These are phyloP conservation scores for Telmatochromis sp. DNA, from an alignment of 2,113 vertebrate genomes.

Conservation along the genomic window DNA sequence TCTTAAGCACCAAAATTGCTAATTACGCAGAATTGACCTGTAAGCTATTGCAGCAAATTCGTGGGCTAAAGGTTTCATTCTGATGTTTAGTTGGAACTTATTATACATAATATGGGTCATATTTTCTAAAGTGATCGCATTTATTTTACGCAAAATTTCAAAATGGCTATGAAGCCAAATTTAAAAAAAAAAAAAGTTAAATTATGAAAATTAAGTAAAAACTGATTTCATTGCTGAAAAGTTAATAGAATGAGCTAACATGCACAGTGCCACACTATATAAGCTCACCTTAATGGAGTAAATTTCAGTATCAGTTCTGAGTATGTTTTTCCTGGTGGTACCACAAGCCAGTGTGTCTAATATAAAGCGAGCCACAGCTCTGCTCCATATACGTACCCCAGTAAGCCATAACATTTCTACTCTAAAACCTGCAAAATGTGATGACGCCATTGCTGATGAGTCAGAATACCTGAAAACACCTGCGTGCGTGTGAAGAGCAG, in stretches of 20 bases:
- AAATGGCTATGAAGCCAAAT: background rate
- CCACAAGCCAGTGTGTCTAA: background rate
- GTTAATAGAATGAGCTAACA: background rate
- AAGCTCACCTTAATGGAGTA: background rate
- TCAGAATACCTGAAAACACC: background rate
- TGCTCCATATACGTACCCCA: background rate
- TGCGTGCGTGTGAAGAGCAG: background rate
- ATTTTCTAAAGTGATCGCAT: background rate
- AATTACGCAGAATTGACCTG: background rate
- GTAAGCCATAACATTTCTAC: background rate
- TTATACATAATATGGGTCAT: background rate
- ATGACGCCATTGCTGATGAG: background rate
- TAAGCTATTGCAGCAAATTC: background rate
- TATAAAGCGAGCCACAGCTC: background rate
- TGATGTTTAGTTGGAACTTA: background rate
- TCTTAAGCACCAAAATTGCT: background rate
- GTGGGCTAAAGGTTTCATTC: background rate
- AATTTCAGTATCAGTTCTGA: background rate
- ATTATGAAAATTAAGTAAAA: background rate
- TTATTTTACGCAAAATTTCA: background rate
- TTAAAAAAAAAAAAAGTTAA: rapidly evolving
- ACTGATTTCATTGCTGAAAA: background rate
- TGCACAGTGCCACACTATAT: background rate
- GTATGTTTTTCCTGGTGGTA: background rate
- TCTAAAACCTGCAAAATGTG: background rate